phyloP scores from a whole-genome alignment of 2,113 vertebrate species.

The Psittacus erithacus region DNA sequence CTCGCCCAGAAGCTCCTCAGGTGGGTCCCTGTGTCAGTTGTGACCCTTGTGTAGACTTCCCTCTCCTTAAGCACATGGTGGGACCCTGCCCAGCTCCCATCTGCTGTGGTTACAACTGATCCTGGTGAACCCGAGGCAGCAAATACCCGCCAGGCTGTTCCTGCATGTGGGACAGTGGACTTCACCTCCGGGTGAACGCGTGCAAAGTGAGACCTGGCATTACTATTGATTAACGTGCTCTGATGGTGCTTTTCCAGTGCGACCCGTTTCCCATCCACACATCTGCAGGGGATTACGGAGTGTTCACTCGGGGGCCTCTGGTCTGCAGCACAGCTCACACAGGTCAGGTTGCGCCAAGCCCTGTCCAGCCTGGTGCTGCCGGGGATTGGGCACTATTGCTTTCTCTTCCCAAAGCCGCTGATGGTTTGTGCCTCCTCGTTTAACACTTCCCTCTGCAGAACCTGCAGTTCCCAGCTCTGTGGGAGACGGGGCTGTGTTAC shows the following conservation, averaged over 20 bases:
- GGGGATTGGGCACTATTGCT: neutral
- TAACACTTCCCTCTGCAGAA: neutral
- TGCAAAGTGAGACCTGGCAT: neutral
- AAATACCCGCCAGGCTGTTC: neutral
- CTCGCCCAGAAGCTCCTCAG: neutral
- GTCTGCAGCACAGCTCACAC: neutral
- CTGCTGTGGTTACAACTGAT: neutral
- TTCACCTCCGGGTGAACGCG: neutral
- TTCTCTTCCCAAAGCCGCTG: neutral
- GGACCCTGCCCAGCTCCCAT: neutral
- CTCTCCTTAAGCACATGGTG: accelerated
- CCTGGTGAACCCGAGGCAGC: neutral
- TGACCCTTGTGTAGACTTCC: accelerated
- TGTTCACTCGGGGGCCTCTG: neutral
- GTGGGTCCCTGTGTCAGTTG: neutral
- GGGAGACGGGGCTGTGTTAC: neutral
- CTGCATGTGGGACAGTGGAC: accelerated
- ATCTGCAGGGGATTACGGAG: neutral
- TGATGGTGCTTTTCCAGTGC: accelerated
- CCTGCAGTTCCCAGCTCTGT: accelerated
- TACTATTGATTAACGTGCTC: neutral
- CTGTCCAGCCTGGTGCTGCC: neutral
- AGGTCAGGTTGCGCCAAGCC: neutral
- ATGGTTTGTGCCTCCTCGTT: neutral
- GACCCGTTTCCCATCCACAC: neutral